Conservation (phyloP, 2,113 vertebrate genomes). For the Trachemys scripta region DNA sequence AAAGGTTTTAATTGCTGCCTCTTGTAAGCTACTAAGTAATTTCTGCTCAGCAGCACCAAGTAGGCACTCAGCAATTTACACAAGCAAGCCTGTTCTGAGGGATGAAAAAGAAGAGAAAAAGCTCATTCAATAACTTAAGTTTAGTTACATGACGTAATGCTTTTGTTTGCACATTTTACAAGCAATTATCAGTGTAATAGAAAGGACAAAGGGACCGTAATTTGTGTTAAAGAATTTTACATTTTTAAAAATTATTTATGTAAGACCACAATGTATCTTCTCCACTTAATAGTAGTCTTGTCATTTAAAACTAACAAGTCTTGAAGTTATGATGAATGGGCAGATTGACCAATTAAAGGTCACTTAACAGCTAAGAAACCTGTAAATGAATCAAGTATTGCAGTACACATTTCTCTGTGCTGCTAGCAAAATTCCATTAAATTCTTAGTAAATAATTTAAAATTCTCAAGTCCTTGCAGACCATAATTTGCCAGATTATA, state of each 20-base stretch:
- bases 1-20: background rate
- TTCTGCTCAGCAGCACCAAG: background rate
- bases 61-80: background rate
- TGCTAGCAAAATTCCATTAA: constrained; percentile 31
- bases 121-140: background rate
- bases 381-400: constrained; percentile 38
- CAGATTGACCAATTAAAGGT: constrained; percentile 27
- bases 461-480: background rate
- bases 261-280: background rate
- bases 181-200: background rate
- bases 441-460: background rate
- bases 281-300: background rate
- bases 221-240: background rate
- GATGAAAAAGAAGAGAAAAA: background rate
- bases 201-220: background rate
- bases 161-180: background rate
- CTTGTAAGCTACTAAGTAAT: background rate
- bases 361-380: constrained; percentile 13
- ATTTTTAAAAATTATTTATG: background rate
- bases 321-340: background rate
- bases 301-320: background rate
- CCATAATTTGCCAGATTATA: background rate
- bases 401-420: background rate
- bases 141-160: background rate
- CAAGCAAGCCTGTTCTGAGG: background rate